A percentile compares a stretch with the other conserved stretches of the same genome.
Evolutionary conservation across 2,888 invertebrate species (phyloP).

Genomic region (Salticus scenicus): DNA sequence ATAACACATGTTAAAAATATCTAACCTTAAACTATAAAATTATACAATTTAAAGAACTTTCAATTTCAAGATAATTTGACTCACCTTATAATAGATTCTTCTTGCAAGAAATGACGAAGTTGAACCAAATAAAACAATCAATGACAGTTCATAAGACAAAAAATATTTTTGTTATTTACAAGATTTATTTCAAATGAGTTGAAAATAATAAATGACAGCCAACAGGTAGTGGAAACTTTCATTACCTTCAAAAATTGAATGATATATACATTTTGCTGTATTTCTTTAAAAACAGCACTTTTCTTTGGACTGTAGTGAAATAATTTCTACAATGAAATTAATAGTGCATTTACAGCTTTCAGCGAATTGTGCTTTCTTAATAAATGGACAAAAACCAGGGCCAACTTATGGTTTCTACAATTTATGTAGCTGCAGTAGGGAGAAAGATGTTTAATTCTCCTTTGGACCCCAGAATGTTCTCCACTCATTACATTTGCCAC

Average conservation of each 20-base stretch:
- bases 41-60: no score
- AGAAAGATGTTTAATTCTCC: not conserved
- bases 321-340: not conserved
- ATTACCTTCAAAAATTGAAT: not conserved
- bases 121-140: no score
- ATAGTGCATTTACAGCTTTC: no score
- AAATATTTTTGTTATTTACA: no score
- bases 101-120: no score
- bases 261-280: not conserved
- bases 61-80: no score
- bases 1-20: no score
- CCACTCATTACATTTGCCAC: not conserved
- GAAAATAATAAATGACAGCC: no score
- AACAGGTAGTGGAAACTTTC: not conserved
- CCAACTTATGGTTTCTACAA: not conserved
- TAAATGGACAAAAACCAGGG: not conserved
- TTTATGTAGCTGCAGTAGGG: not conserved
- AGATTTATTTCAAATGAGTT: no score
- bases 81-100: no score
- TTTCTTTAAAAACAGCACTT: not conserved
- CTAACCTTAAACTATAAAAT: no score
- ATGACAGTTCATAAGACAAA: no score
- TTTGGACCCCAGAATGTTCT: not conserved
- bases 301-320: not conserved
- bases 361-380: not conserved